These are phyloP conservation scores for Atractosteus spatula DNA, from an alignment of 2,113 vertebrate genomes.

Conservation along the genomic window DNA sequence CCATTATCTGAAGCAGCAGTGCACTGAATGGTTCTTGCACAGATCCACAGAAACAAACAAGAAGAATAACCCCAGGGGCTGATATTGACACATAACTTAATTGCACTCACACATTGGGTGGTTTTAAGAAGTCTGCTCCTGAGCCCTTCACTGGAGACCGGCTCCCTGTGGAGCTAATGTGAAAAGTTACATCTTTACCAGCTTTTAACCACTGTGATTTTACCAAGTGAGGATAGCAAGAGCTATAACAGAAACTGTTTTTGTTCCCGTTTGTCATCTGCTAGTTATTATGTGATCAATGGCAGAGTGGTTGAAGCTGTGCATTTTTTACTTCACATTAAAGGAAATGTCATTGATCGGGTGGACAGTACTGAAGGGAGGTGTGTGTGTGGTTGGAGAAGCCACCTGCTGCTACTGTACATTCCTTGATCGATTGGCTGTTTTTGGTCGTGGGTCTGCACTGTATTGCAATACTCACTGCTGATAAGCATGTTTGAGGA, in stretches of 20 bases:
- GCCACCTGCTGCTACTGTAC: too few species aligned
- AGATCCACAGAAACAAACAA: slow-evolving; percentile 23
- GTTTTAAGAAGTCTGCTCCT: slow-evolving; percentile 22
- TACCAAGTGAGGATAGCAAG: slow-evolving; percentile 1
- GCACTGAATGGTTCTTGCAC: slow-evolving; percentile 6
- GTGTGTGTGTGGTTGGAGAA: not conserved
- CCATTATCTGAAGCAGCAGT: not conserved
- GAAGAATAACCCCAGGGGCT: slow-evolving; percentile 14
- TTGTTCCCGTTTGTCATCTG: not conserved
- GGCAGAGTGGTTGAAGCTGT: not conserved
- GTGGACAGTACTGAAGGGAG: not conserved
- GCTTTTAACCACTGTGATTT: slow-evolving; percentile 21
- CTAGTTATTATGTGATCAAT: not conserved
- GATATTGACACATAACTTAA: slow-evolving; percentile 27
- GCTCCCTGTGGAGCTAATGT: slow-evolving; percentile 18
- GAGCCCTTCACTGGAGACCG: slow-evolving; percentile 7
- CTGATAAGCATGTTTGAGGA: not conserved
- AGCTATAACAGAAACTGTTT: not conserved
- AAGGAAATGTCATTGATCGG: slow-evolving; percentile 1
- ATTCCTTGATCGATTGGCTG: not conserved
- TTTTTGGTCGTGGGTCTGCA: not conserved
- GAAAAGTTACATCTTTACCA: slow-evolving; percentile 27
- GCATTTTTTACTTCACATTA: not conserved
- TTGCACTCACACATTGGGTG: slow-evolving; percentile 20
- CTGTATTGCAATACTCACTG: not conserved